phyloP scores from a whole-genome alignment of 2,797 vertebrate species.

The Melanotaenia nigrans region DNA sequence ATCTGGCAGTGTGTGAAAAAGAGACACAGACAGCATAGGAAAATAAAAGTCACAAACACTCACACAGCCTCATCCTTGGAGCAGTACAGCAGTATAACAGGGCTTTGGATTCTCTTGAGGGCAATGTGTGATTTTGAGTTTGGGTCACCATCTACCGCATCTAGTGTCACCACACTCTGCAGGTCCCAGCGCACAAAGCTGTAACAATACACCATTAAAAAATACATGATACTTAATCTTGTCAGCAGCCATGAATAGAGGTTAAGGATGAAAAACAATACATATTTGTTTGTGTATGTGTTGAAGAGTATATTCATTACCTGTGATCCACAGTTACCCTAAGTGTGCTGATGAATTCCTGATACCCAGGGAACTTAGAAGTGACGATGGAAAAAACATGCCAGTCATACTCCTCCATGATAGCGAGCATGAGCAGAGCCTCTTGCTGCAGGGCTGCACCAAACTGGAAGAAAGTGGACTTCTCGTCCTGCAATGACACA shows the following conservation, averaged over 20 bases:
- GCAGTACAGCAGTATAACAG: slow-evolving; percentile 95
- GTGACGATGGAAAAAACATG: slow-evolving; percentile 97
- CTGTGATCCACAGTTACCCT: slow-evolving; percentile 86
- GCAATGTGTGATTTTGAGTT: slow-evolving; percentile 95
- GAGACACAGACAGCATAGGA: slow-evolving; percentile 1
- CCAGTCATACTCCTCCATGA: slow-evolving; percentile 99
- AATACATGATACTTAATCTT: slow-evolving; percentile 34
- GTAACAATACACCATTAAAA: slow-evolving; percentile 62
- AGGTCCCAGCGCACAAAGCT: slow-evolving; percentile 99
- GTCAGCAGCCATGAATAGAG: slow-evolving; percentile 38
- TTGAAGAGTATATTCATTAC: slow-evolving; percentile 43
- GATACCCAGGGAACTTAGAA: slow-evolving; percentile 95
- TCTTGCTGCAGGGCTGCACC: slow-evolving; percentile 98
- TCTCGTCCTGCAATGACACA: slow-evolving; percentile 87
- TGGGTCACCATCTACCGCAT: slow-evolving; percentile 88
- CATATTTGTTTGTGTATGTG: slow-evolving; percentile 20
- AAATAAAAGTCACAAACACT: slow-evolving; percentile 46
- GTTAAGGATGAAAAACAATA: slow-evolving; percentile 22
- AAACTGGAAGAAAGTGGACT: slow-evolving; percentile 98
- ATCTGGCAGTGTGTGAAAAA: slow-evolving; percentile 24
- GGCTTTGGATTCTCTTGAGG: slow-evolving; percentile 97
- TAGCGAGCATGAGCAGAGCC: slow-evolving; percentile 93
- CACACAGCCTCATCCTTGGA: slow-evolving; percentile 94
- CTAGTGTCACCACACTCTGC: slow-evolving; percentile 92
- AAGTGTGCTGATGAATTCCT: slow-evolving; percentile 93